phyloP scores from a whole-genome alignment of 2,797 vertebrate genomes.

The Cichlasoma orientale region DNA sequence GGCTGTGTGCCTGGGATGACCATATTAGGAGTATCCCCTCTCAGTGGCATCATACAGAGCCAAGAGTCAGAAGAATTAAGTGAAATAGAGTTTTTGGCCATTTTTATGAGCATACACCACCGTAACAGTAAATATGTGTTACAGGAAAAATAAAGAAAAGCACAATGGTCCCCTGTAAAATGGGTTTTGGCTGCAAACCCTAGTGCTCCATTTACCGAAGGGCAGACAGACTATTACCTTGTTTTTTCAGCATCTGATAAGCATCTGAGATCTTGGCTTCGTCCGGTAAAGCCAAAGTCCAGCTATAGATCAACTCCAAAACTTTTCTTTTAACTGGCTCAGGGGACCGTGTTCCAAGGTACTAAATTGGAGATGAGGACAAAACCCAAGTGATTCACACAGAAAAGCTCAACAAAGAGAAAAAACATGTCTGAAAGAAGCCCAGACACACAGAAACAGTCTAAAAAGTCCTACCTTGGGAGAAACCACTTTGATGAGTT shows the following conservation, averaged over 20 bases:
- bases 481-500: conserved; percentile 98
- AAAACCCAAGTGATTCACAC: not conserved
- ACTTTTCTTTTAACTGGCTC: conserved; percentile 96
- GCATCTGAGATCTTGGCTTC: conserved; percentile 94
- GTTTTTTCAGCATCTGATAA: conserved; percentile 98
- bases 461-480: conserved; percentile 85
- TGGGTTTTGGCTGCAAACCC: not conserved
- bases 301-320: conserved; percentile 95
- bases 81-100: too few species aligned
- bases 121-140: too few species aligned
- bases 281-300: conserved; percentile 90
- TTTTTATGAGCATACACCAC: too few species aligned
- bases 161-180: not conserved
- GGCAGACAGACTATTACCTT: conserved; percentile 79
- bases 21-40: too few species aligned
- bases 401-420: not conserved
- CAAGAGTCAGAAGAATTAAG: too few species aligned
- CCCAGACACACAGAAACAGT: not conserved
- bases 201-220: not conserved
- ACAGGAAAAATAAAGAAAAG: too few species aligned
- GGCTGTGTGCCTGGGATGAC: too few species aligned
- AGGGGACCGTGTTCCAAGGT: conserved; percentile 91
- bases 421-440: not conserved
- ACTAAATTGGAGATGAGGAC: conserved; percentile 76
- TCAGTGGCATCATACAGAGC: too few species aligned